Base-by-base conservation (phyloP, 2,113 vertebrate genomes). In the Phalacrocorax brasilianus region DNA sequence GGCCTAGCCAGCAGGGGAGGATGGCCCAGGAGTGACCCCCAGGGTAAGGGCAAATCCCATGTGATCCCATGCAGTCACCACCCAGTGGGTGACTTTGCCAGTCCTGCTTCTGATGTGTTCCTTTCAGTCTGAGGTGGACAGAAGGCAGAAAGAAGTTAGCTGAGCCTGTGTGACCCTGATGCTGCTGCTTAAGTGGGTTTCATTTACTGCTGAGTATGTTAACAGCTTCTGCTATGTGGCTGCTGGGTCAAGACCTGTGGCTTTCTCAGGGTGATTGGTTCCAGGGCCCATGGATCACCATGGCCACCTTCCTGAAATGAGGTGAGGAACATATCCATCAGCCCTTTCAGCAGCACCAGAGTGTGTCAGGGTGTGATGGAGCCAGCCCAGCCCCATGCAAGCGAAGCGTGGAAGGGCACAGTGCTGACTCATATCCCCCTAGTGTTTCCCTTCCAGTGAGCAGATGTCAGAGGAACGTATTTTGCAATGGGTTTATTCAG, bases 31-130 rank as follows among this genome's bases (percentile, higher is more conserved):
- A 0, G 3, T 50, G 26, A 7, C 2, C 52, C n/a, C 65, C 44
- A 9, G 26, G 12, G 20, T n/a, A 19, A 68, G 47, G 44, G 22
- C 67, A 89, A 59, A 71, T 71, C 40, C 55, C 1, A 3, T 7
- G 75, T 35, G 67, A 32, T 38, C 38, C 38, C 38, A 38, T 72
- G 68, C 68, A 28, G 63, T n/a, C 63, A 71, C 23, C 55, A 40
- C 23, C 14, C 23, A 4, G 4, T 1, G 14, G 27, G 47, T 33
- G 71, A 45, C 66, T 10, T 7, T 20, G 35, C 19, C 47, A 82
- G 47, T 23, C 1, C 71, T 32, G 47, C 44, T 85, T 23, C 28
- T 0, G 0, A 1, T 15, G 19, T 44, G 75, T 47, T 40, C 38
- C n/a, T 42, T 12, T 0, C 28, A 38, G 10, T 40, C 27, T 53